These are phyloP conservation scores for Hemitrygon akajei DNA, from an alignment of 2,797 vertebrate genomes.

Conservation along the genomic window DNA sequence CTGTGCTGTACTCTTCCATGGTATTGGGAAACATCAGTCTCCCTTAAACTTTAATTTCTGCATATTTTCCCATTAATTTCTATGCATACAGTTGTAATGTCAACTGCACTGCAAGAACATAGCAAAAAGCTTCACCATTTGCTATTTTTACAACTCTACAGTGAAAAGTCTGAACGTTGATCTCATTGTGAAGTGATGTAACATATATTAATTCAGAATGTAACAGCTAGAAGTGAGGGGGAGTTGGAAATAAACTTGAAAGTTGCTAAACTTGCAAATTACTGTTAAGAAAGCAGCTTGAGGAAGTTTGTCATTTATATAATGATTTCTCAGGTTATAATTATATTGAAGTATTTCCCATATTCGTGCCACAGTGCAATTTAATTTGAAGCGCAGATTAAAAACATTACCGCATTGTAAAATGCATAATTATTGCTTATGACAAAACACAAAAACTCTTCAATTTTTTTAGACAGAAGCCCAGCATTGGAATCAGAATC, in stretches of 20 bases:
- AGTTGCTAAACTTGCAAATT: background rate
- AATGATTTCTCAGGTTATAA: background rate
- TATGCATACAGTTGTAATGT: background rate
- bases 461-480: too few relatives aligned
- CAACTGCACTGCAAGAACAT: background rate
- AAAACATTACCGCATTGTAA: background rate
- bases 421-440: background rate
- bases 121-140: background rate
- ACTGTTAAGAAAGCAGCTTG: background rate
- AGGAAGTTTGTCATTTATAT: background rate
- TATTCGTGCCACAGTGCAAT: background rate
- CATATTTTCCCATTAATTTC: background rate
- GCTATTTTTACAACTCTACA: background rate
- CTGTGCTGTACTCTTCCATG: too few relatives aligned
- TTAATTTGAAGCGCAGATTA: background rate
- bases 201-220: background rate
- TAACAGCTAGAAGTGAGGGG: background rate
- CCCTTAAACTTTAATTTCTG: background rate
- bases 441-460: background rate
- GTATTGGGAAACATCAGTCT: too few relatives aligned
- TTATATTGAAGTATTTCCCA: background rate
- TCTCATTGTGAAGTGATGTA: conserved; percentile 2
- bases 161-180: background rate
- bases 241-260: background rate
- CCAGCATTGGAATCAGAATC: too few relatives aligned